phyloP scores from a whole-genome alignment of 1,140 invertebrate genomes.

The Euglossa dilemma region DNA sequence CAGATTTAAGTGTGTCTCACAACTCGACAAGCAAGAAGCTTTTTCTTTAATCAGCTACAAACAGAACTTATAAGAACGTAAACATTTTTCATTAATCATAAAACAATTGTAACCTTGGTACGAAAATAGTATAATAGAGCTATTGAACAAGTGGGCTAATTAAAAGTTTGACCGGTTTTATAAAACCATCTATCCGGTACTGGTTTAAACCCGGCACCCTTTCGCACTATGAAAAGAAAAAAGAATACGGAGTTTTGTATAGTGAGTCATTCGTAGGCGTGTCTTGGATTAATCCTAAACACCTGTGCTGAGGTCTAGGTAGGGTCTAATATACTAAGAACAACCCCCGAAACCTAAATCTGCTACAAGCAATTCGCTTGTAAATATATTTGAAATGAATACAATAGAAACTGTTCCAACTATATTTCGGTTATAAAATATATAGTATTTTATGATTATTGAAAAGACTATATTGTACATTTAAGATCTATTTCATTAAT shows the following conservation, averaged over 20 bases:
- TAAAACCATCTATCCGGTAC: constrained; percentile 6
- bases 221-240: constrained; percentile 37
- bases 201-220: constrained; percentile 28
- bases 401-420: not conserved
- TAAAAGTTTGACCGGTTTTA: not conserved
- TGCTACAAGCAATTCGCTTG: not conserved
- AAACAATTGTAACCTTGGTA: not conserved
- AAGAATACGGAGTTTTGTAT: constrained; percentile 45
- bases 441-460: not conserved
- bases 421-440: not conserved
- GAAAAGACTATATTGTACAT: not conserved
- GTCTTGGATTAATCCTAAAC: constrained; percentile 56
- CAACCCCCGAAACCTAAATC: constrained; percentile 36
- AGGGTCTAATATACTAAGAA: constrained; percentile 7
- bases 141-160: not conserved
- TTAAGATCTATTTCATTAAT: not conserved
- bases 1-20: not conserved
- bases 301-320: constrained; percentile 58
- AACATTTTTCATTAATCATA: not conserved
- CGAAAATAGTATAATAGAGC: not conserved
- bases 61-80: not conserved
- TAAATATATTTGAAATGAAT: too few species aligned
- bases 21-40: not conserved
- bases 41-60: not conserved
- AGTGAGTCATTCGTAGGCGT: constrained; percentile 63